Percentiles rank a stretch among this genome's conserved stretches.
Evolutionary conservation across 2,888 invertebrate species (phyloP).

Genomic region (Bellardia pandia): DNA sequence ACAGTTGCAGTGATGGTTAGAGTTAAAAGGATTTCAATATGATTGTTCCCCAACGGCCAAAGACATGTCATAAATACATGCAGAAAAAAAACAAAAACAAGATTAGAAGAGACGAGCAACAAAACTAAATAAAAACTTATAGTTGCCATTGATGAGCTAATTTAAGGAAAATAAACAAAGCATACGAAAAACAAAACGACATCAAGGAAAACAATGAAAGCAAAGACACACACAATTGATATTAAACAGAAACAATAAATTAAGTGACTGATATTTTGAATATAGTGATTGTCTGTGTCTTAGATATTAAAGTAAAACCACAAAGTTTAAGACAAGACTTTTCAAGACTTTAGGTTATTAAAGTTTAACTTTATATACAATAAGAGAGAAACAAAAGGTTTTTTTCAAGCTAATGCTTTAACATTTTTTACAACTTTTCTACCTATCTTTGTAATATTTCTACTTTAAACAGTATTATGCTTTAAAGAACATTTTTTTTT

Average conservation of each 20-base stretch:
- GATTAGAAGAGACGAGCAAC: background rate
- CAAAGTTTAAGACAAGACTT: no score
- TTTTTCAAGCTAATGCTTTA: no score
- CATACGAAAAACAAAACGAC: background rate
- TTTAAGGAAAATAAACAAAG: conserved; percentile 58
- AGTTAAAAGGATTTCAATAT: conserved; percentile 78
- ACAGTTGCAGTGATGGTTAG: conserved; percentile 69
- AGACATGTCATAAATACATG: conserved; percentile 43
- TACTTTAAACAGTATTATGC: background rate
- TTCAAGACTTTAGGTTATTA: no score
- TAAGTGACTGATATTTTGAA: no score
- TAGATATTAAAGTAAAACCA: no score
- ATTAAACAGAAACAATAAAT: background rate
- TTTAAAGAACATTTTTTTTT: background rate
- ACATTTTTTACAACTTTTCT: no score
- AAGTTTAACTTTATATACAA: no score
- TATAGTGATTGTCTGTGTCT: no score
- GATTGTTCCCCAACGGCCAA: conserved; percentile 77
- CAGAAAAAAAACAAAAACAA: background rate
- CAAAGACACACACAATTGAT: background rate
- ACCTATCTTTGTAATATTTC: background rate
- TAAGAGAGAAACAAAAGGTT: no score
- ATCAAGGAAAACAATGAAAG: background rate
- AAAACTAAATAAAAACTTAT: conserved; percentile 71
- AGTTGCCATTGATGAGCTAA: conserved; percentile 75